Conservation (phyloP, 1,140 invertebrate genomes). For the Copidosoma floridanum region DNA sequence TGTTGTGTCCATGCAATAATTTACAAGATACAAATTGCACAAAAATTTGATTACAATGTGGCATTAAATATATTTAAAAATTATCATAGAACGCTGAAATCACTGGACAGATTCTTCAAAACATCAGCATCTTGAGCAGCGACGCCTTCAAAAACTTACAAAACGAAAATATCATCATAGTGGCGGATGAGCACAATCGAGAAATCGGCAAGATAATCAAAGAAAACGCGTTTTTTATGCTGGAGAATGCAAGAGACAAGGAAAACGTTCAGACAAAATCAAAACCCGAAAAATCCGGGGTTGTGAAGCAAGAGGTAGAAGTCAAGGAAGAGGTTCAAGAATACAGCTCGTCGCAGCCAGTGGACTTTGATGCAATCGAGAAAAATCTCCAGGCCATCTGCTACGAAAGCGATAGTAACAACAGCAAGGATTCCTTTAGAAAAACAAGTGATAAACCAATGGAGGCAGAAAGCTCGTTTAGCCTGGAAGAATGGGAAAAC, state of each 20-base stretch:
- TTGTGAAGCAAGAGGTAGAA: background rate
- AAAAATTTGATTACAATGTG: too few relatives aligned
- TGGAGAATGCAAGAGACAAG: slow-evolving; percentile 16
- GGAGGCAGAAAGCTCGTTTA: slow-evolving; percentile 14
- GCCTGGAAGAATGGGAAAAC: slow-evolving; percentile 12
- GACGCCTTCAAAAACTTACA: slow-evolving; percentile 19
- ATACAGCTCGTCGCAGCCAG: too few relatives aligned
- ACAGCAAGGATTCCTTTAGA: slow-evolving; percentile 25
- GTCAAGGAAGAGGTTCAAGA: slow-evolving; percentile 36
- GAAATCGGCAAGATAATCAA: slow-evolving; percentile 30
- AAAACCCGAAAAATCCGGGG: slow-evolving; percentile 11
- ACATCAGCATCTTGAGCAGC: slow-evolving; percentile 17
- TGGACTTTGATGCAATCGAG: slow-evolving; percentile 43
- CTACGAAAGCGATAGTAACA: slow-evolving; percentile 18
- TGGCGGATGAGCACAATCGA: slow-evolving; percentile 32
- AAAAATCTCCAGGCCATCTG: slow-evolving; percentile 22
- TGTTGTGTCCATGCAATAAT: too few relatives aligned
- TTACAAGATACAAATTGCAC: too few relatives aligned
- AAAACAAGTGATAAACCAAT: slow-evolving; percentile 4
- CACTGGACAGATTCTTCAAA: slow-evolving; percentile 23
- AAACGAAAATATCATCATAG: slow-evolving; percentile 31
- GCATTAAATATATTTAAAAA: background rate
- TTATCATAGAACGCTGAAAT: slow-evolving; percentile 5
- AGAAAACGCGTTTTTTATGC: slow-evolving; percentile 33
- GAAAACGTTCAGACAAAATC: slow-evolving; percentile 7